Evolutionary conservation across 1,140 invertebrate genomes (phyloP), one percentile per base, ranked within the genome.

Genomic region (Yoshiicerus persimilis): DNA sequence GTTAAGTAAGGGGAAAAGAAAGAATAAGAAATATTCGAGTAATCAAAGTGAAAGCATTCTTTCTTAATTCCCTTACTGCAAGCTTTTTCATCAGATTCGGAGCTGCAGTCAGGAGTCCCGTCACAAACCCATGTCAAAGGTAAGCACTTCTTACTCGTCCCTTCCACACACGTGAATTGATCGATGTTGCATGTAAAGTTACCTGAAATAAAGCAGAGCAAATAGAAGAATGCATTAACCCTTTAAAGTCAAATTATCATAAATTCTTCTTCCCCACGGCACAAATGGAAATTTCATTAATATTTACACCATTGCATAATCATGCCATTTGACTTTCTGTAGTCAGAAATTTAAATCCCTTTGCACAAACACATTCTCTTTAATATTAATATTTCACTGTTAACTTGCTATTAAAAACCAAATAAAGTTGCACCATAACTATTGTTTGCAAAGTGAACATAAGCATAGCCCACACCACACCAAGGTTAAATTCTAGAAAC

Each of bases 41-140:
- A 80, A 39, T 80, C 83, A 70, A 30, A 36, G 75, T 80, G 47
- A 56, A 85, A 85, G 84, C 84, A 47, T 30, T 85, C 41, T 47
- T 85, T 85, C 27, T 47, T 85, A 85, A 56, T 83, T 27, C 62
- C 34, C 96, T 97, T 97, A 97, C 97, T 97, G 95, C 97, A 97
- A 93, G 95, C 94, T 93, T 95, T 94, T 92, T 97, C 97, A 93
- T 98, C 97, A 89, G 96, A 97, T 90, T 95, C 96, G 93, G 98
- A 97, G 86, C 95, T 94, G 93, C 97, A 98, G 94, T 98, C 97
- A 38, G 94, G 92, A 92, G 95, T 96, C 92, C 96, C 95, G 93
- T 98, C 97, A 92, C 97, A 98, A 94, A 97, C 96, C 97, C 97
- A 98, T 47, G 96, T 96, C 90, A 97, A 94, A 85, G 97, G 96